phyloP scores from a whole-genome alignment of 2,888 invertebrate genomes.

The Bombyx huttoni region DNA sequence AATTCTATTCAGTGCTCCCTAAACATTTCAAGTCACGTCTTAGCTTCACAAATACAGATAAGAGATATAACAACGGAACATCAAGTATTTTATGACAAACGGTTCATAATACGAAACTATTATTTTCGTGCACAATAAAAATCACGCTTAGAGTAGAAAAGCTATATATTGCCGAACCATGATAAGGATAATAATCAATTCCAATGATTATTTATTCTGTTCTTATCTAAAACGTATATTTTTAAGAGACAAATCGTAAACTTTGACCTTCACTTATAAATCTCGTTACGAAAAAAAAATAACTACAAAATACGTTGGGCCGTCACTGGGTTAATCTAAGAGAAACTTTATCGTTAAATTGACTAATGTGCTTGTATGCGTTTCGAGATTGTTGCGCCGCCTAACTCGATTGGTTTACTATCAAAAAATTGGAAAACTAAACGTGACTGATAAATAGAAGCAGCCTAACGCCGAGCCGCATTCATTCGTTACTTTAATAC shows the following conservation, averaged over 20 bases:
- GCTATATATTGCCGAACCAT: slow-evolving; percentile 14
- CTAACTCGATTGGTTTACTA: slow-evolving; percentile 45
- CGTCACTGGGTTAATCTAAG: slow-evolving; percentile 39
- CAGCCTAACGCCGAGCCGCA: slow-evolving; percentile 54
- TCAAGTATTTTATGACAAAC: neutral
- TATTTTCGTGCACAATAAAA: slow-evolving; percentile 1
- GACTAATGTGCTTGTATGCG: slow-evolving; percentile 51
- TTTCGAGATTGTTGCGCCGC: slow-evolving; percentile 46
- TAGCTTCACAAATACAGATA: slow-evolving; percentile 16
- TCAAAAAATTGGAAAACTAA: slow-evolving; percentile 51
- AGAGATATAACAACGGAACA: slow-evolving; percentile 3
- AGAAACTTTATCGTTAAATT: slow-evolving; percentile 40
- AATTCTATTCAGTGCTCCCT: neutral
- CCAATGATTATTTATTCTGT: slow-evolving; percentile 19
- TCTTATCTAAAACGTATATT: slow-evolving; percentile 19
- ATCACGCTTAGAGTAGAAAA: slow-evolving; percentile 3
- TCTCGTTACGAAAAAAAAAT: slow-evolving; percentile 27
- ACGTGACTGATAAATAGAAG: slow-evolving; percentile 47
- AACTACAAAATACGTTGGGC: slow-evolving; percentile 33
- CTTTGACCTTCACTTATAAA: slow-evolving; percentile 41
- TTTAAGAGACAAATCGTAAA: slow-evolving; percentile 37
- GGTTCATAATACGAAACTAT: neutral
- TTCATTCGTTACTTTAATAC: slow-evolving; percentile 56
- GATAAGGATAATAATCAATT: slow-evolving; percentile 23
- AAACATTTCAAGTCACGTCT: slow-evolving; percentile 12